Evolutionary conservation across 2,797 vertebrate species (phyloP).

Genomic region (Diceros bicornis): DNA sequence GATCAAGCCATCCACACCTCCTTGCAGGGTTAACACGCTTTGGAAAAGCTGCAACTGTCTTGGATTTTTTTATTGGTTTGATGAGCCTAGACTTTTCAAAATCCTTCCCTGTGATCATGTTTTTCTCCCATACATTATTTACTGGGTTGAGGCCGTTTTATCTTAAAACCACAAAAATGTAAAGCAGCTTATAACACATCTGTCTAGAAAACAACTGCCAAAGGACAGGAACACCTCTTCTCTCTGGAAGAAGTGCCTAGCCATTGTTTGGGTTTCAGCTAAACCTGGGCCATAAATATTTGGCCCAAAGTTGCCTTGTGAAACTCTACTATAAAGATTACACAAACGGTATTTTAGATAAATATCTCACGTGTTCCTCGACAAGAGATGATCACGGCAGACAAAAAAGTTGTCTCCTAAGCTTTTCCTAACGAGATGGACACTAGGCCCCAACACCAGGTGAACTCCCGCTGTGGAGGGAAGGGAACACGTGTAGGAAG

Average conservation of each 20-base stretch:
- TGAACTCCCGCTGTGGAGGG: fast-evolving
- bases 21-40: background rate
- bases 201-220: constrained; percentile 50
- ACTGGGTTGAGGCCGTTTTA: constrained; percentile 59
- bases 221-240: constrained; percentile 26
- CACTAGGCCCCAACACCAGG: background rate
- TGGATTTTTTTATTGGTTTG: constrained; percentile 28
- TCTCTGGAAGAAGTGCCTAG: background rate
- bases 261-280: constrained; percentile 65
- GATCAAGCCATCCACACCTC: constrained; percentile 18
- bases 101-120: background rate
- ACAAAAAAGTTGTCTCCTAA: background rate
- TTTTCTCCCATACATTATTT: constrained; percentile 24
- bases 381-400: background rate
- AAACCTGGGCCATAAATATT: constrained; percentile 65
- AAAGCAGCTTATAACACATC: constrained; percentile 39
- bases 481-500: background rate
- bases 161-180: constrained; percentile 75
- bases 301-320: constrained; percentile 12
- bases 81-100: constrained; percentile 51
- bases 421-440: background rate
- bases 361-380: background rate
- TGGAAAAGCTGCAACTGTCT: constrained; percentile 27
- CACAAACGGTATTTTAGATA: background rate
- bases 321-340: constrained; percentile 50